Evolutionary conservation across 2,113 vertebrate species (phyloP), one percentile per base, ranked within the genome.

Genomic region (Poeciliopsis retropinna): DNA sequence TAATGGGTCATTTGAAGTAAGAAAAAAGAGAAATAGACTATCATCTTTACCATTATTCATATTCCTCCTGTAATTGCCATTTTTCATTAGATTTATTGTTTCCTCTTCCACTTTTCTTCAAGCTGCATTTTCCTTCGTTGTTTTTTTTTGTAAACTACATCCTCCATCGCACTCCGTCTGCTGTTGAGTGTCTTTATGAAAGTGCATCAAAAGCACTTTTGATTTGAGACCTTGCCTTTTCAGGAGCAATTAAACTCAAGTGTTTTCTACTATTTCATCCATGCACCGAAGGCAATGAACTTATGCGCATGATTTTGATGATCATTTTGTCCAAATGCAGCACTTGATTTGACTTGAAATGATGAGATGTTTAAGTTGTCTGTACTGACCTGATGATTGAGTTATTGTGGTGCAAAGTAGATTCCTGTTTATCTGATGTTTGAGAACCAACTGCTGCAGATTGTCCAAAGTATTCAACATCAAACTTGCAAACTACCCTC

Each of bases 231-330:
- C 72, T 85, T 47, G 64, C 68, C 72, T 72, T 70, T 75, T 80
- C 80, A 64, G 78, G 70, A 86, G 83, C 85, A 85, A 91, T 92
- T 85, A 90, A 82, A 84, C 68, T 89, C 39, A 85, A 89, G 84
- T 84, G 83, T 87, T 88, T 90, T 84, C 63, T 79, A 67, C 68
- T 28, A 73, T 81, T 89, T 72, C 69, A 80, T 82, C 74, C 72
- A 80, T 75, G 81, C 66, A 80, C 67, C 64, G 67, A 73, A 84
- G 51, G 66, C 63, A 75, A 51, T 72, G 34, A 72, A 70, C 68
- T 62, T 73, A 62, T 80, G 64, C 69, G 47, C 70, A 75, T 78
- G 64, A 68, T 70, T 83, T 78, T 81, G 73, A 80, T 72, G 41
- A 75, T 76, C 75, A 64, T 81, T 75, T 84, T 61, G 67, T 72